A percentile compares a stretch with the other conserved stretches of the same genome.
Evolutionary conservation across 2,797 vertebrate genomes (phyloP).

Genomic region (Rhabdophis nuchalis): DNA sequence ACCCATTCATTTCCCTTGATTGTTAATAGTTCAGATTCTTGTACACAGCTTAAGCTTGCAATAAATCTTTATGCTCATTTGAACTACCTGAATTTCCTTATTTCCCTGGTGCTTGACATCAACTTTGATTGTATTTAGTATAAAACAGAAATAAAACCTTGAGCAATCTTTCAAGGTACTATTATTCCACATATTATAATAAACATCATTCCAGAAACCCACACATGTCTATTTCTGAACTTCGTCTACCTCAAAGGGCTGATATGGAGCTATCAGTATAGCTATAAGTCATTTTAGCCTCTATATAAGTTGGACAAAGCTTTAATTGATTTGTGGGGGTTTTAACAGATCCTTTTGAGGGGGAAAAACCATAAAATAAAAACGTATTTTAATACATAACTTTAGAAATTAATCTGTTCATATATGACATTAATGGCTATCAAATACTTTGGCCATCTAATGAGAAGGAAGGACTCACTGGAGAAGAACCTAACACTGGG

Average conservation of each 20-base stretch:
- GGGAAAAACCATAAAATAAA: background rate
- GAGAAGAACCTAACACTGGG: too few relatives aligned
- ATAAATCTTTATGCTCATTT: background rate
- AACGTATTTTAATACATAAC: background rate
- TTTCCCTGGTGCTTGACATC: background rate
- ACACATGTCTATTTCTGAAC: background rate
- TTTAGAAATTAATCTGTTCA: background rate
- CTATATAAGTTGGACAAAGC: background rate
- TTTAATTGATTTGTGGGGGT: background rate
- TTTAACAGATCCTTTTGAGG: background rate
- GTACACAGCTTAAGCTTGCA: background rate
- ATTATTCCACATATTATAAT: background rate
- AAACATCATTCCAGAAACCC: background rate
- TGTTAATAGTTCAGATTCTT: background rate
- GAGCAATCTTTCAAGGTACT: background rate
- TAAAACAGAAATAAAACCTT: background rate
- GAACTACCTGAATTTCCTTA: background rate
- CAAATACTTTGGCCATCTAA: too few relatives aligned
- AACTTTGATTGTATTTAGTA: background rate
- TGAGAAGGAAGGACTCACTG: too few relatives aligned
- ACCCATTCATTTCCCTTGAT: background rate
- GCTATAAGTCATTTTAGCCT: background rate
- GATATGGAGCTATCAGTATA: background rate
- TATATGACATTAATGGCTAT: background rate
- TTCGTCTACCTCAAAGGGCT: background rate